Conservation (phyloP, 2,888 invertebrate genomes). For the Dione vanillae region DNA sequence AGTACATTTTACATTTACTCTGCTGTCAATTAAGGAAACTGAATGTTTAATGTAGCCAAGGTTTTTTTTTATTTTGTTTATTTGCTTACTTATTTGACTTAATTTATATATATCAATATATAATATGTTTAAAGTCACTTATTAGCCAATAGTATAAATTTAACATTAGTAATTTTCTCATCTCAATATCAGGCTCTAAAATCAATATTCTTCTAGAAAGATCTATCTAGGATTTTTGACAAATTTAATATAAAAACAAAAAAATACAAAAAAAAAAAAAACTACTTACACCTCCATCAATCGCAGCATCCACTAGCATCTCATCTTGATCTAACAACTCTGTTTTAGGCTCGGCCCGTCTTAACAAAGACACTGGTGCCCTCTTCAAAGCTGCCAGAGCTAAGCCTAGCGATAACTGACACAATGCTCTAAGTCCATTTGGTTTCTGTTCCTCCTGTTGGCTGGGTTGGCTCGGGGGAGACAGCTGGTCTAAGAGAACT, state of each 20-base stretch:
- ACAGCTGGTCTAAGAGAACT: constrained; percentile 79
- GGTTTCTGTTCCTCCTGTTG: constrained; percentile 52
- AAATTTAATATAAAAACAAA: not conserved
- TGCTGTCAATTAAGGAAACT: too few species aligned
- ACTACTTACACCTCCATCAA: constrained; percentile 85
- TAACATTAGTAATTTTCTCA: too few species aligned
- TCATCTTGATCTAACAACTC: constrained; percentile 90
- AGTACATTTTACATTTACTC: too few species aligned
- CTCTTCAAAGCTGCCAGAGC: constrained; percentile 73
- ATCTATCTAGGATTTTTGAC: too few species aligned
- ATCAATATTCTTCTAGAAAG: too few species aligned
- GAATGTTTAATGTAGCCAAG: too few species aligned
- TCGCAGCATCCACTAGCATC: constrained; percentile 90
- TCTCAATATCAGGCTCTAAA: too few species aligned
- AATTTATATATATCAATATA: too few species aligned
- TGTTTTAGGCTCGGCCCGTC: constrained; percentile 52
- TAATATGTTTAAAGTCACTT: too few species aligned
- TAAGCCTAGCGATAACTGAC: constrained; percentile 68
- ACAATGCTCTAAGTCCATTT: constrained; percentile 64
- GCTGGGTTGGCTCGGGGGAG: constrained; percentile 55
- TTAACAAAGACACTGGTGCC: constrained; percentile 69
- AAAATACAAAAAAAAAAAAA: constrained; percentile 6
- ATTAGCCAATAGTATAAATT: too few species aligned
- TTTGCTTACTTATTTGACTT: too few species aligned
- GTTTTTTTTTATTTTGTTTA: too few species aligned